Percentiles rank a stretch among this genome's conserved stretches.
Conservation (phyloP, 2,888 invertebrate genomes). For the Yponomeuta cagnagella region DNA sequence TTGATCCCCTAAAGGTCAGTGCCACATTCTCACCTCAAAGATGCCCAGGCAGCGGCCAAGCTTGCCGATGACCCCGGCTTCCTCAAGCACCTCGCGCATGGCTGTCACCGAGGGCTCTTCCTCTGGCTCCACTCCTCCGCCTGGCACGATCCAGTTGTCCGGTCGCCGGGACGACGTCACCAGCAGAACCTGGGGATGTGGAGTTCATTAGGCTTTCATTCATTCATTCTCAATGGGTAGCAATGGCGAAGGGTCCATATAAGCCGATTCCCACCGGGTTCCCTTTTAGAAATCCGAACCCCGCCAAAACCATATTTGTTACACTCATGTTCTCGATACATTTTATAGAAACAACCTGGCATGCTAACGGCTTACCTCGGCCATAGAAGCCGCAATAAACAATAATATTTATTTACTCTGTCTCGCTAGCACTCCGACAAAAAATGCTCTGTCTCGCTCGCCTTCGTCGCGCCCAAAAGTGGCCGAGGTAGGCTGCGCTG, state of each 20-base stretch:
- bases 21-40: constrained; percentile 84
- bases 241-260: too few species aligned
- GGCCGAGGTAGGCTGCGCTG: too few species aligned
- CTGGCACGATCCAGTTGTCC: constrained; percentile 97
- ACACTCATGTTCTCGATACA: too few species aligned
- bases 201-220: neutral
- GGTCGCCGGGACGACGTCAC: constrained; percentile 94
- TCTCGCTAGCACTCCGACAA: too few species aligned
- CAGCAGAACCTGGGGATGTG: constrained; percentile 80
- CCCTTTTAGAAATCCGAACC: neutral
- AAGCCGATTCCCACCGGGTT: neutral
- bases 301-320: too few species aligned
- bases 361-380: too few species aligned
- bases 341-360: too few species aligned
- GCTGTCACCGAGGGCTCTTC: constrained; percentile 93
- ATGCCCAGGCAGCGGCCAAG: constrained; percentile 92
- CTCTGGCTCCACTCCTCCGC: constrained; percentile 97
- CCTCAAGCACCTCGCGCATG: constrained; percentile 94
- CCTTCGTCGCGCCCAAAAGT: too few species aligned
- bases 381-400: too few species aligned
- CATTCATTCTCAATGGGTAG: too few species aligned
- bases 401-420: too few species aligned
- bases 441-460: too few species aligned
- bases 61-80: constrained; percentile 95
- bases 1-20: neutral